phyloP scores from a whole-genome alignment of 2,888 invertebrate species.

The Hypena proboscidalis region DNA sequence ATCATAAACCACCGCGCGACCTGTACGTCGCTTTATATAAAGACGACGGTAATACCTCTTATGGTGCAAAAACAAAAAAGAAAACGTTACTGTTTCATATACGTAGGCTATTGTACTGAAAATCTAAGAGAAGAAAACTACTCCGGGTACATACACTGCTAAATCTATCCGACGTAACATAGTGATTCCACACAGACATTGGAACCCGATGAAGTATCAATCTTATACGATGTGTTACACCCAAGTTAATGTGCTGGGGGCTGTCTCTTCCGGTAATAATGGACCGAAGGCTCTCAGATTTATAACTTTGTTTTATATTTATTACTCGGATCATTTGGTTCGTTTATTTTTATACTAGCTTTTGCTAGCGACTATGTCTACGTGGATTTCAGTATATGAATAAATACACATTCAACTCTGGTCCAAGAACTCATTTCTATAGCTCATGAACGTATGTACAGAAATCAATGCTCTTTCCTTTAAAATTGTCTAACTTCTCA shows the following conservation, averaged over 20 bases:
- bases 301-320: constrained; percentile 45
- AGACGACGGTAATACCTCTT: too few relatives aligned
- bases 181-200: constrained; percentile 14
- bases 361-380: constrained; percentile 32
- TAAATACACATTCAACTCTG: not conserved
- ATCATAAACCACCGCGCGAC: too few relatives aligned
- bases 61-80: too few relatives aligned
- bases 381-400: constrained; percentile 23
- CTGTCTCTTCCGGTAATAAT: constrained; percentile 42
- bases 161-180: constrained; percentile 12
- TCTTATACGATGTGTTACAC: constrained; percentile 35
- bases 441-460: too few relatives aligned
- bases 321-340: constrained; percentile 44
- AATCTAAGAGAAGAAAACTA: too few relatives aligned
- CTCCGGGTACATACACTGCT: too few relatives aligned
- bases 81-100: too few relatives aligned
- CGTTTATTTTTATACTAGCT: constrained; percentile 42
- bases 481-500: too few relatives aligned
- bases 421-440: too few relatives aligned
- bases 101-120: too few relatives aligned
- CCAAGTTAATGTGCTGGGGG: constrained; percentile 43
- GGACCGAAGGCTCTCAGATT: constrained; percentile 42
- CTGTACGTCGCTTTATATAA: too few relatives aligned
- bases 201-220: constrained; percentile 21
- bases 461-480: too few relatives aligned